phyloP scores from a whole-genome alignment of 1,140 invertebrate species.

The Adoxophyes honmai region DNA sequence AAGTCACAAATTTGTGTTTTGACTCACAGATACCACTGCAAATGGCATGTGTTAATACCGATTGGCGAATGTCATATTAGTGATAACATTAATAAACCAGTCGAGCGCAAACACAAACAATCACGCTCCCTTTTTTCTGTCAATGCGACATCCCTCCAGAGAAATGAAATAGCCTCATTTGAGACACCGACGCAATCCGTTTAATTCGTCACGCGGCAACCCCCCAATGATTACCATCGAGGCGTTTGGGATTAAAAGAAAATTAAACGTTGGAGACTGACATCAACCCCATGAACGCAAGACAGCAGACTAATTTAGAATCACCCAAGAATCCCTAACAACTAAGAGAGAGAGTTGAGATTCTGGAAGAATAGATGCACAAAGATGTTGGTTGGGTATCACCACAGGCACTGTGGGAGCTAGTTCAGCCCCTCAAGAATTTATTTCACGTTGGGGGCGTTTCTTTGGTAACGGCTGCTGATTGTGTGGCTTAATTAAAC shows the following conservation, averaged over 20 bases:
- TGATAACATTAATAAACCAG: conserved; percentile 28
- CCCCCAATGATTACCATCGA: conserved; percentile 66
- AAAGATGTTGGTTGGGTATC: conserved; percentile 30
- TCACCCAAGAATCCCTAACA: too few species aligned
- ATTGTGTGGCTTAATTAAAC: conserved; percentile 67
- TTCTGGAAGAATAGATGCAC: conserved; percentile 18
- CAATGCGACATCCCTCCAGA: conserved; percentile 49
- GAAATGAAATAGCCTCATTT: conserved; percentile 71
- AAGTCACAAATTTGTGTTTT: too few species aligned
- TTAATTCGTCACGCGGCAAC: conserved; percentile 68
- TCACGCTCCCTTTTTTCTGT: conserved; percentile 41
- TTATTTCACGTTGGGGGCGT: conserved; percentile 66
- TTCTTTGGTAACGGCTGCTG: conserved; percentile 60
- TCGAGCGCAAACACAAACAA: conserved; percentile 48
- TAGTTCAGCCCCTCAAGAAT: conserved; percentile 57
- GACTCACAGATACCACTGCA: too few species aligned
- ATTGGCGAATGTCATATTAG: background rate
- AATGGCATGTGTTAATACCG: too few species aligned
- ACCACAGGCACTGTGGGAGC: conserved; percentile 46
- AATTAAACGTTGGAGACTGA: conserved; percentile 65
- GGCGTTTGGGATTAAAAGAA: conserved; percentile 74
- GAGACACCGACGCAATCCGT: conserved; percentile 69
- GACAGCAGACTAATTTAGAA: conserved; percentile 22
- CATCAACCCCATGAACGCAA: conserved; percentile 44
- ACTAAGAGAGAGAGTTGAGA: too few species aligned